Base-by-base conservation (phyloP, 92 coral and sea anemone species). In the Micromussa lordhowensis region DNA sequence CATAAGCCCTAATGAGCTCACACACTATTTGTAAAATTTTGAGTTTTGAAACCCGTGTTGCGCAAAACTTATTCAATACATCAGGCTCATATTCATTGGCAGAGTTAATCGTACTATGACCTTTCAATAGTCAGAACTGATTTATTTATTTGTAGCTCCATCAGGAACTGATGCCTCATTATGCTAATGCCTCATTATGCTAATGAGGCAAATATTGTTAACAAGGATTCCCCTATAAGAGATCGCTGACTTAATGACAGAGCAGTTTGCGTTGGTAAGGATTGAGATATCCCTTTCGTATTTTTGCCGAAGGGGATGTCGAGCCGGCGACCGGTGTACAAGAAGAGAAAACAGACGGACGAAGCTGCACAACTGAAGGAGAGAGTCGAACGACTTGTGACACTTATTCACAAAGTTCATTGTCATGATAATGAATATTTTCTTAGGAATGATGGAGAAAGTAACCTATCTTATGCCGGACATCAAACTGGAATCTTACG, bases 221-320 rank as follows among this genome's bases (percentile, higher is more conserved):
- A n/a, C n/a, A n/a, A n/a, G n/a, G n/a, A n/a, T n/a, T 96, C 98
- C 36, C 81, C 98, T 95, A 85, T 88, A 96, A 84, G 99, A 96
- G 84, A 96, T 96, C 34, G 94, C 95, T 14, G 98, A 95, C 78
- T 96, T 95, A 80, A 96, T 96, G 91, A 78, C 93, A 31, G 94
- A 92, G 73, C 99, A 94, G 73, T 92, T 97, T 38, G 68, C 86
- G 88, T 58, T 97, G 97, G 99, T 82, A 95, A 38, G 99, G 98
- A 3, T 68, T 95, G 40, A 92, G 82, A 54, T 82, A 93, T 61
- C 87, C 94, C 78, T 90, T 91, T 77, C 94, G 94, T 57, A 92
- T 95, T 0, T 75, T n/a, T 77, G 66, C 84, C 38, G 85, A 91
- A 28, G 75, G 32, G 24, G 64, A 82, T 10, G 17, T 24, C 34